Evolutionary conservation across 2,888 invertebrate genomes (phyloP), one percentile per base, ranked within the genome.

Genomic region (Tetanocera ferruginea): DNA sequence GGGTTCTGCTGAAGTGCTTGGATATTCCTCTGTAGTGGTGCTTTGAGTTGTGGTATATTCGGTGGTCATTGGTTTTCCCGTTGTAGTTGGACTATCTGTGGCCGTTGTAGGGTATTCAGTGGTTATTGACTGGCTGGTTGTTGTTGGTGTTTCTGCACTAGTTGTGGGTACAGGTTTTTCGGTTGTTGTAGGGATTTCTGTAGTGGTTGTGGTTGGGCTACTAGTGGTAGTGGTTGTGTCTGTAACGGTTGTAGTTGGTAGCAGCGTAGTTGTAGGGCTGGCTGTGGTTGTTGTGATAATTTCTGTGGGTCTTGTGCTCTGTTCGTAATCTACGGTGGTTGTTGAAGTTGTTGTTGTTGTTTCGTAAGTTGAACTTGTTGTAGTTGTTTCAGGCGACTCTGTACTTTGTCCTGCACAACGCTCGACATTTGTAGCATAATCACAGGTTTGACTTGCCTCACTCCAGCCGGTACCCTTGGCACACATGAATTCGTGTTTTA

Each of bases 381-480:
- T 64, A 0, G 80, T 62, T 31, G n/a, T 75, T 6, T 76, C 76
- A 23, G 70, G 76, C 19, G 82, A 76, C 4, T 66, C 49, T 34
- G 73, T 77, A n/a, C 70, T 80, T 77, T 82, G 83, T n/a, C 86
- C 83, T 43, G 83, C 82, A 76, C 88, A 88, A 43, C 85, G 76
- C 0, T 84, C 81, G n/a, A 87, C 83, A 60, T 87, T 87, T 19
- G 78, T 77, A 8, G 69, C 55, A 78, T 80, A 76, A 60, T 82
- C 62, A 72, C 70, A 52, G n/a, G 77, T 64, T 62, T 52, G 11
- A 64, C 51, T 69, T 43, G 25, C 25, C 84, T 92, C 91, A 84
- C 93, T 93, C 94, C 94, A 94, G 19, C 92, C 92, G 0, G 94
- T 94, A 52, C 93, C 94, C 77, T 91, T 91, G 0, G 92, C 92